These are phyloP conservation scores for Pinna nobilis DNA, from an alignment of 1,140 invertebrate species.

Conservation along the genomic window DNA sequence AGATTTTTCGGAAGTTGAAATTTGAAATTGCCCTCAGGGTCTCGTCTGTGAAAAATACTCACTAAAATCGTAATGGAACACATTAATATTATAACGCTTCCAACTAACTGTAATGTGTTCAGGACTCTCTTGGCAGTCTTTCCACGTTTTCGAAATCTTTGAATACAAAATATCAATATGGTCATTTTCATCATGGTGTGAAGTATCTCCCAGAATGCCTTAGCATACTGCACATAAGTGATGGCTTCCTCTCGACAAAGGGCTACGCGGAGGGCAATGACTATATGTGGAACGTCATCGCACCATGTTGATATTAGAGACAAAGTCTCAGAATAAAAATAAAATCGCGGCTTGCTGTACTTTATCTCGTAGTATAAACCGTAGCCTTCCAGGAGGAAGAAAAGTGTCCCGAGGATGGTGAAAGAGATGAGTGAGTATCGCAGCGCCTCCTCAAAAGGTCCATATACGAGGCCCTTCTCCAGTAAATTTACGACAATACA, in stretches of 20 bases:
- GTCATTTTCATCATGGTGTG: slow-evolving; percentile 2
- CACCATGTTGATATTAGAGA: slow-evolving; percentile 4
- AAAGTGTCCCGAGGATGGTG: background rate
- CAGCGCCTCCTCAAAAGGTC: background rate
- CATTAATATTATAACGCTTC: background rate
- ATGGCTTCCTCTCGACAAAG: background rate
- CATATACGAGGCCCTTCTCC: background rate
- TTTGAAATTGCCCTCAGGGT: background rate
- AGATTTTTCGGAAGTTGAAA: no score
- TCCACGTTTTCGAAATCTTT: no score
- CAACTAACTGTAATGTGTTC: slow-evolving; percentile 2
- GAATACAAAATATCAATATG: no score
- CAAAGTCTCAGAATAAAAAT: background rate
- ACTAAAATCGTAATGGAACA: slow-evolving; percentile 1
- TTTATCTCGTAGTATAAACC: background rate
- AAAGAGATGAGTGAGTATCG: background rate
- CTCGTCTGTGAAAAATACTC: background rate
- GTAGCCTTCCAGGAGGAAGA: background rate
- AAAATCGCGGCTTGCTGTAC: background rate
- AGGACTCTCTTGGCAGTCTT: no score
- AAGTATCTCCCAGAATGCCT: background rate
- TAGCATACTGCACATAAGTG: background rate
- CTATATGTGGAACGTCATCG: slow-evolving; percentile 7
- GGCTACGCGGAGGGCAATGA: background rate
- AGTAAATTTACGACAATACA: background rate